Conservation (phyloP, 2,797 vertebrate genomes). For the Leptodactylus fallax region DNA sequence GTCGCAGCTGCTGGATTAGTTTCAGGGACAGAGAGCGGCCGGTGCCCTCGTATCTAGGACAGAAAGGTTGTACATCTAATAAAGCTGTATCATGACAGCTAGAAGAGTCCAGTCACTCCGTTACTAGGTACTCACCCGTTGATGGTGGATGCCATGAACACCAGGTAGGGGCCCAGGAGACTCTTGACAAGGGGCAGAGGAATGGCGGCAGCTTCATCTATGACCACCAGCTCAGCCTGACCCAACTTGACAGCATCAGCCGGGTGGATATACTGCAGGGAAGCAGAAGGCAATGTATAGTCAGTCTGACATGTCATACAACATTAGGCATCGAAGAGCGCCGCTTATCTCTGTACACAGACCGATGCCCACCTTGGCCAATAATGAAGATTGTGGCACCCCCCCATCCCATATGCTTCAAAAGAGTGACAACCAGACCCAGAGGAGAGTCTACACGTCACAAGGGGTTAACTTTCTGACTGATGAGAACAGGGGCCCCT, state of each 20-base stretch:
- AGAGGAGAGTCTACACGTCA: too few species aligned
- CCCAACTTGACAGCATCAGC: constrained; percentile 93
- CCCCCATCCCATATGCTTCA: too few species aligned
- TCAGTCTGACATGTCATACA: background rate
- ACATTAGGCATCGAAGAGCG: background rate
- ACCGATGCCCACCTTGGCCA: background rate
- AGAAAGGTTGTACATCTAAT: background rate
- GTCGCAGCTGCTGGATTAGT: constrained; percentile 94
- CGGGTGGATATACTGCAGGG: constrained; percentile 91
- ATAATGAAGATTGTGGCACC: background rate
- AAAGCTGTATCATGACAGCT: background rate
- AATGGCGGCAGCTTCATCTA: constrained; percentile 96
- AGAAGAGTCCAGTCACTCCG: background rate
- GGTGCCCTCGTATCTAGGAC: constrained; percentile 91
- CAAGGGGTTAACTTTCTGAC: too few species aligned
- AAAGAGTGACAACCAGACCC: too few species aligned
- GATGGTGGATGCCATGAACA: constrained; percentile 98
- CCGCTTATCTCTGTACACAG: too few species aligned
- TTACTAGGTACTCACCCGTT: constrained; percentile 81
- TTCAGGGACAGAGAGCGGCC: constrained; percentile 97
- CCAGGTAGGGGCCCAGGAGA: constrained; percentile 92
- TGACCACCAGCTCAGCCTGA: constrained; percentile 94
- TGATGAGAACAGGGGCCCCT: too few species aligned
- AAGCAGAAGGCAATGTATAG: background rate
- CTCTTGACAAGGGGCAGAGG: constrained; percentile 94